Percentiles rank a stretch among this genome's conserved stretches.
Conservation (phyloP, 2,113 vertebrate species). For the Platysteira castanea region DNA sequence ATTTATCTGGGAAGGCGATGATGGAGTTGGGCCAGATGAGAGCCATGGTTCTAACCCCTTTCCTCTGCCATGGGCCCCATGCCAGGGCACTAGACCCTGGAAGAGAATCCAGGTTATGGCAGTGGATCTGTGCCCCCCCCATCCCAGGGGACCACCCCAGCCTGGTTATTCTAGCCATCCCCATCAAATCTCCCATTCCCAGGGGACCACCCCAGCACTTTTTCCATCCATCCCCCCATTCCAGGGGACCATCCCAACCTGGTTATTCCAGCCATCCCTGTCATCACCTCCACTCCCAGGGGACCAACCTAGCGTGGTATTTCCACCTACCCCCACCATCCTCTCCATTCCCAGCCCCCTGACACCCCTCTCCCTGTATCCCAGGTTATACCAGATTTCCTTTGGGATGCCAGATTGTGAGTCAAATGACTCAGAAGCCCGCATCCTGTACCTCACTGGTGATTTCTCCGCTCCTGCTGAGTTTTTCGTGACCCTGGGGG, state of each 20-base stretch:
- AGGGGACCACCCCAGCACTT: not conserved
- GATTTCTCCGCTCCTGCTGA: slow-evolving; percentile 86
- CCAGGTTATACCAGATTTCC: slow-evolving; percentile 79
- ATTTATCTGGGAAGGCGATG: not conserved
- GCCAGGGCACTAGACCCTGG: rapidly evolving
- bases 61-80: rapidly evolving
- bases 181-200: not conserved
- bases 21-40: not conserved
- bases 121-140: not conserved
- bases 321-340: not conserved
- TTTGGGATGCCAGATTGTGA: slow-evolving; percentile 78
- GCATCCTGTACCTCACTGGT: slow-evolving; percentile 74
- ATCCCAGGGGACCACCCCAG: not conserved
- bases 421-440: not conserved
- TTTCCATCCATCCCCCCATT: too few species aligned
- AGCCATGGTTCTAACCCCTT: not conserved
- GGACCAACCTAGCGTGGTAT: not conserved
- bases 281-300: not conserved
- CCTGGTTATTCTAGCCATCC: not conserved
- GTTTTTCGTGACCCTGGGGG: slow-evolving; percentile 90
- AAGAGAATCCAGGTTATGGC: rapidly evolving
- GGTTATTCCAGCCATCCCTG: not conserved
- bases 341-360: not conserved
- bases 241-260: not conserved
- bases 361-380: not conserved